phyloP scores from a whole-genome alignment of 2,113 vertebrate genomes.

The Psilopogon haemacephalus region DNA sequence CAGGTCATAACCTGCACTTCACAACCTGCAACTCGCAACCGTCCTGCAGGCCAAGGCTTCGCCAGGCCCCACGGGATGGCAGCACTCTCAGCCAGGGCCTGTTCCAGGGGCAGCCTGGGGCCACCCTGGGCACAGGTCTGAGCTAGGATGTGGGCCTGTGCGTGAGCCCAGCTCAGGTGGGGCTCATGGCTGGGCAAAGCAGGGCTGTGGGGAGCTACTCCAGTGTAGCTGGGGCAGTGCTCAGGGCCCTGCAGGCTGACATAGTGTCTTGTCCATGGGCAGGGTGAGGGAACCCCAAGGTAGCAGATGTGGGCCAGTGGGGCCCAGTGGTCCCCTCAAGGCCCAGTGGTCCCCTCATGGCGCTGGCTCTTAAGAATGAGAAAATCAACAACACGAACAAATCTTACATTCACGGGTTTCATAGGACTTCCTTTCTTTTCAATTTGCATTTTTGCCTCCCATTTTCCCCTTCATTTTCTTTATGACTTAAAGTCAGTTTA shows the following conservation, averaged over 20 bases:
- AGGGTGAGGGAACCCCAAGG: rapidly evolving
- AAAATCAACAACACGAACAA: not conserved
- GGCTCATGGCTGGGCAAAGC: not conserved
- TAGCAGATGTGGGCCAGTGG: rapidly evolving
- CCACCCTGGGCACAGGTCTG: rapidly evolving
- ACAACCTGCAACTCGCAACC: rapidly evolving
- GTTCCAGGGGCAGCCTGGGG: rapidly evolving
- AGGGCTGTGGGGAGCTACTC: not conserved
- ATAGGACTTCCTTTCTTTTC: not conserved
- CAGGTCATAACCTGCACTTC: not conserved
- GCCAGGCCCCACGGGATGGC: rapidly evolving
- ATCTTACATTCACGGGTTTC: not conserved
- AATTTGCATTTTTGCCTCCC: not conserved
- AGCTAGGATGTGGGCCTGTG: no score
- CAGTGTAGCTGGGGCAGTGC: rapidly evolving
- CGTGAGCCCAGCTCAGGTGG: rapidly evolving
- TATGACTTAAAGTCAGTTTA: not conserved
- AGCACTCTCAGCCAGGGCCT: rapidly evolving
- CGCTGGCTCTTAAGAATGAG: not conserved
- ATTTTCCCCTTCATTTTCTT: not conserved
- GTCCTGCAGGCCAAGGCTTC: not conserved
- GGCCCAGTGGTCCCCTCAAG: not conserved
- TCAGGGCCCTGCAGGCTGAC: rapidly evolving
- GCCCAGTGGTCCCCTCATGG: not conserved
- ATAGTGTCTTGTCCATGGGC: no score